Base-by-base conservation (phyloP, 2,888 invertebrate species). In the Drosophila anomalata region DNA sequence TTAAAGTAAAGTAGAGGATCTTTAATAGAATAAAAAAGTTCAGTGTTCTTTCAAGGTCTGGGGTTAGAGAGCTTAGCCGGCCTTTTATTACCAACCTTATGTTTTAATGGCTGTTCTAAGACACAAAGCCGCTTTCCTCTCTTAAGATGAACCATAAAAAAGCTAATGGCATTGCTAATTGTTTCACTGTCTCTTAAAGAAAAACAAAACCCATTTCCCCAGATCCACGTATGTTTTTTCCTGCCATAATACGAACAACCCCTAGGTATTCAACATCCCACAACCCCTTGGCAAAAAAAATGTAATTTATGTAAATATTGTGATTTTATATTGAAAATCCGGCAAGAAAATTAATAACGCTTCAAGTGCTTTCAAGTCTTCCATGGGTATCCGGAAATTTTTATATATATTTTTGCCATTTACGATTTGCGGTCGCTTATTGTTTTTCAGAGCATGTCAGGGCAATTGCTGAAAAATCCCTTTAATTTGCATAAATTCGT, bases 401-500 rank as follows among this genome's bases (percentile, higher is more conserved):
- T 31, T 65, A 26, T 17, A 39, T 5, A 55, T 55, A 54, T 63
- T 63, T 46, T 17, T 42, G 1, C 14, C 17, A 20, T 42, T 42
- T 17, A 42, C 63, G 36, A 20, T 69, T 63, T 29, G 33, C 70
- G 57, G 69, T 7, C 46, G 29, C 56, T 44, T 29, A 44, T 55
- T 63, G 63, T 63, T 55, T 63, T 31, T n/a, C 12, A 7, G 3
- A 22, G 31, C 29, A 52, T 50, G 50, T 44, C 60, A 39, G 47
- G 47, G 41, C 63, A 46, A 67, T 67, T 68, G 68, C 29, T 44
- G 39, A 51, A n/a, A 68, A 63, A 65, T 56, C 70, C 70, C 46
- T 47, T 65, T 56, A 69, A 65, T 65, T 65, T 65, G 70, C 65
- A 65, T 65, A 65, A 65, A 56, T 24, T 46, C 46, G 17, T 24